These are phyloP conservation scores for Drosophila kambysellisi DNA, from an alignment of 2,888 invertebrate genomes.

Conservation along the genomic window DNA sequence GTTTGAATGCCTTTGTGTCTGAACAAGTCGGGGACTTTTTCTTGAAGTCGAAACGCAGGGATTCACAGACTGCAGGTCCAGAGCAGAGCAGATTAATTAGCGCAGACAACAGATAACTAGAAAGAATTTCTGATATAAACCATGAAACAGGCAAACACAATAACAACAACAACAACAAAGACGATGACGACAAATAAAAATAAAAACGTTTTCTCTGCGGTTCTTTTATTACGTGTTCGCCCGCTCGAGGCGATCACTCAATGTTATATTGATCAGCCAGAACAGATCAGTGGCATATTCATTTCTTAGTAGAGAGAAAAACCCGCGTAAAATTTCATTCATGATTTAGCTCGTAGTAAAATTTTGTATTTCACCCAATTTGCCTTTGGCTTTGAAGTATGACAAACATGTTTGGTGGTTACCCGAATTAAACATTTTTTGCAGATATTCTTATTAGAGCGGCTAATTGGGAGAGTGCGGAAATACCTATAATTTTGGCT, in stretches of 20 bases:
- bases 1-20: constrained; percentile 3
- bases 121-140: constrained; percentile 14
- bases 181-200: background rate
- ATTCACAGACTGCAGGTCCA: constrained; percentile 32
- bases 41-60: constrained; percentile 13
- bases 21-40: constrained; percentile 34
- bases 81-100: background rate
- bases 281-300: constrained; percentile 27
- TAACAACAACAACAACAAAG: background rate
- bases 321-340: constrained; percentile 21
- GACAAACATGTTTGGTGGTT: constrained; percentile 29
- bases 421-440: constrained; percentile 25
- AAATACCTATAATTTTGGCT: background rate
- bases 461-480: constrained; percentile 1
- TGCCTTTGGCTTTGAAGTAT: background rate
- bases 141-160: constrained; percentile 17
- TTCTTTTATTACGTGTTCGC: constrained; percentile 14
- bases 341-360: constrained; percentile 15
- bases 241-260: constrained; percentile 8
- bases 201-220: constrained; percentile 1
- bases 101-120: constrained; percentile 25
- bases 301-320: constrained; percentile 1
- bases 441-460: background rate
- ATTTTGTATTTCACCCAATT: constrained; percentile 7
- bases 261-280: background rate